A percentile compares a stretch with the other conserved stretches of the same genome.
phyloP scores from a whole-genome alignment of 2,113 vertebrate genomes.

The Tenebrosternarchus preto region DNA sequence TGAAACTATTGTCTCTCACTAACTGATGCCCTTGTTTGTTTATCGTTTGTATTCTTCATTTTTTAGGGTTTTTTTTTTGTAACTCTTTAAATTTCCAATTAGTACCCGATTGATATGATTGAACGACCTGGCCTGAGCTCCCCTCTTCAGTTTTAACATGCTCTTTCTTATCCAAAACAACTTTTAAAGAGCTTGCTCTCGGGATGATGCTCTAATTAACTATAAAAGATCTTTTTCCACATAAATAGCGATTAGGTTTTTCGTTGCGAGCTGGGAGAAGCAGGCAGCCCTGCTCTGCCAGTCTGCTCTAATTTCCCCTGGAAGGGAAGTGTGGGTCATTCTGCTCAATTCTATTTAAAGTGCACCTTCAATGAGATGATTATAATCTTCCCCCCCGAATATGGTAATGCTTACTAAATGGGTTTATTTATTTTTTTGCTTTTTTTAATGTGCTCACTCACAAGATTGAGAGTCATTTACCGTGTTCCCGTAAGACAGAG shows the following conservation, averaged over 20 bases:
- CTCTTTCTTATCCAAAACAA: conserved; percentile 36
- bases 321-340: conserved; percentile 54
- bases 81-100: conserved; percentile 41
- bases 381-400: conserved; percentile 61
- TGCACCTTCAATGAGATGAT: conserved; percentile 70
- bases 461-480: conserved; percentile 57
- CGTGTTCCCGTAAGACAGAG: conserved; percentile 66
- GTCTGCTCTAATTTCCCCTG: conserved; percentile 55
- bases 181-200: conserved; percentile 55
- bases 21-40: conserved; percentile 61
- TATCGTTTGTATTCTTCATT: conserved; percentile 25
- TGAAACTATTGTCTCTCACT: conserved; percentile 57
- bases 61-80: not conserved
- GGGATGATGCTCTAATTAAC: conserved; percentile 59
- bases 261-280: conserved; percentile 55
- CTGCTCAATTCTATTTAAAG: conserved; percentile 62
- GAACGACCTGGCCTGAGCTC: conserved; percentile 5
- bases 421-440: not conserved
- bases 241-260: conserved; percentile 40
- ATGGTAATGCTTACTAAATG: conserved; percentile 61
- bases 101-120: conserved; percentile 34
- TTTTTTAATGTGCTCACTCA: conserved; percentile 54
- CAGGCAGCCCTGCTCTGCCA: conserved; percentile 28
- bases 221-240: conserved; percentile 56
- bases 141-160: conserved; percentile 13